These are phyloP conservation scores for Barnardius zonarius DNA, from an alignment of 2,113 vertebrate species.

Conservation along the genomic window DNA sequence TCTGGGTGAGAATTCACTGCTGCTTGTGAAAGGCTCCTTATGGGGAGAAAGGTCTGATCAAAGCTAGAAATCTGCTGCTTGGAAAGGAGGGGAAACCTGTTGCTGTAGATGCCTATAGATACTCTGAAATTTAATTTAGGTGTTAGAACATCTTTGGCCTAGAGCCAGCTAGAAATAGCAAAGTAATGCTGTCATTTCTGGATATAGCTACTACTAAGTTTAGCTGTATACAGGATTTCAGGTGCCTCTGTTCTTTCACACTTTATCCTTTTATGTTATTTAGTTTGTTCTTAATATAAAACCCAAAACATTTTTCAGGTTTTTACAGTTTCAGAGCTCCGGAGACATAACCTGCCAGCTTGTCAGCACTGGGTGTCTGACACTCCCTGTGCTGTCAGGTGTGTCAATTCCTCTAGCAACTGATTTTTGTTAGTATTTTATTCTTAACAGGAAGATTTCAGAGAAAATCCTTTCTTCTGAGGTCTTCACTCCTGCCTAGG, in stretches of 20 bases:
- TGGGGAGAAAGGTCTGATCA: neutral
- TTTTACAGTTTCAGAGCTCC: neutral
- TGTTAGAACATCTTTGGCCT: neutral
- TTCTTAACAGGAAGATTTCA: neutral
- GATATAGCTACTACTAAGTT: neutral
- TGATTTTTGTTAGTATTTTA: neutral
- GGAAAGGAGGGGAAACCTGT: neutral
- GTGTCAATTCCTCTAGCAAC: neutral
- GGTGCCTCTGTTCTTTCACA: neutral
- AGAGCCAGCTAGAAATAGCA: neutral
- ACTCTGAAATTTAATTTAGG: neutral
- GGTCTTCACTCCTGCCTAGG: neutral
- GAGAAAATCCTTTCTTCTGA: neutral
- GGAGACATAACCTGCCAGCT: neutral
- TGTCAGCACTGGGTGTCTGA: neutral
- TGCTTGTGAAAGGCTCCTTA: neutral
- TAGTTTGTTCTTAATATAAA: neutral
- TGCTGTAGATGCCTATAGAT: neutral
- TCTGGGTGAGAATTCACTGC: neutral
- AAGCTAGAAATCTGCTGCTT: neutral
- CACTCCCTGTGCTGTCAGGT: neutral
- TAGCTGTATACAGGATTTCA: neutral
- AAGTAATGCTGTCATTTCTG: neutral
- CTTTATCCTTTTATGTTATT: neutral
- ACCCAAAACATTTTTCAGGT: neutral